Evolutionary conservation across 2,113 vertebrate species (phyloP).

Genomic region (Perccottus glenii): DNA sequence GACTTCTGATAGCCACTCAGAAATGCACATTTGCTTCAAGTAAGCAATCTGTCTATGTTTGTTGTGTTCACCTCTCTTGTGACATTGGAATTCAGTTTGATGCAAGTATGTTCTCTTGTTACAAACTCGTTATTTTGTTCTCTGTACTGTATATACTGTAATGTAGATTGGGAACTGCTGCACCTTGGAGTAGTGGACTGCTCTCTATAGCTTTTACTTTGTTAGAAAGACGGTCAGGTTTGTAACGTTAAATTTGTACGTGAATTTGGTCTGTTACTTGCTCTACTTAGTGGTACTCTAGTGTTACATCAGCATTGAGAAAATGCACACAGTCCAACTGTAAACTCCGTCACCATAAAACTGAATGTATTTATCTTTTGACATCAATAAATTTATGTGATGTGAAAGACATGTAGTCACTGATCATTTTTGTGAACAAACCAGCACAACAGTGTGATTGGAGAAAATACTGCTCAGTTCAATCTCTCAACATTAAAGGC

Average conservation of each 20-base stretch:
- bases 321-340: constrained; percentile 70
- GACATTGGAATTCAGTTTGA: constrained; percentile 53
- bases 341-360: constrained; percentile 74
- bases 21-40: constrained; percentile 34
- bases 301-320: constrained; percentile 64
- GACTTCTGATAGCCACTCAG: constrained; percentile 12
- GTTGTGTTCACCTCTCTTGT: constrained; percentile 68
- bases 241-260: constrained; percentile 75
- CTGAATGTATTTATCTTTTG: constrained; percentile 84
- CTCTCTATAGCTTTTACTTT: constrained; percentile 68
- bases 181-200: constrained; percentile 69
- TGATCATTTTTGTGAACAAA: neutral
- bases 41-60: constrained; percentile 39
- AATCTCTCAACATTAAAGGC: no score
- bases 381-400: constrained; percentile 78
- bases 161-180: constrained; percentile 73
- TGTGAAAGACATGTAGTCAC: constrained; percentile 52
- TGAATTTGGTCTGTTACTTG: constrained; percentile 74
- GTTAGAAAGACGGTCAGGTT: constrained; percentile 56
- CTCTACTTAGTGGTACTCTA: constrained; percentile 66
- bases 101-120: constrained; percentile 58
- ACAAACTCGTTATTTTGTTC: constrained; percentile 69
- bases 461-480: no score
- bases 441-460: no score
- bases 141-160: constrained; percentile 79